Base-by-base conservation (phyloP, 2,797 vertebrate genomes). In the Hemibagrus guttatus region DNA sequence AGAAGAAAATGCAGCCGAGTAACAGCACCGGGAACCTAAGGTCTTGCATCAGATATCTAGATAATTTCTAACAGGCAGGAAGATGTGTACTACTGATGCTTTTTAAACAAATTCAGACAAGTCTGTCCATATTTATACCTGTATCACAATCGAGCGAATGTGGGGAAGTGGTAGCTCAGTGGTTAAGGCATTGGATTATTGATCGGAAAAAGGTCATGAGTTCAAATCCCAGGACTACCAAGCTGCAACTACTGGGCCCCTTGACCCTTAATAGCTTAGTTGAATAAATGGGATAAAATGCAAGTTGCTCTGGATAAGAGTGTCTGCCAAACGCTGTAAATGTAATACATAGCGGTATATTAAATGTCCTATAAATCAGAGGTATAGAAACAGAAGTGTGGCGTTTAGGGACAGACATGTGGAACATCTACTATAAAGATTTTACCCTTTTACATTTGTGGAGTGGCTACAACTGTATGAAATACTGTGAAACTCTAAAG, bases 11-110 rank as follows among this genome's bases (percentile, higher is more conserved):
- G 84, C 86, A 89, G 56, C 4, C 31, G 0, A 95, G 93, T 74
- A 93, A 86, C 87, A 95, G 94, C 88, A 88, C 93, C 31, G 95
- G 94, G 81, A 94, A 84, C 46, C 81, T 95, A 1, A 35, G 84
- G 94, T 95, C 17, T 35, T 75, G 26, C 72, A n/a, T 1, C 26
- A n/a, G 16, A 5, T 46, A 39, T 46, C 1, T 9, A 39, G 19
- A 71, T 11, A 26, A 21, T 12, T 6, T 14, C 39, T 11, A 21
- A 69, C 39, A 16, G 6, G 21, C 69, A 14, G 21, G 69, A 72
- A 72, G 19, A 71, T 12, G 39, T 52, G 11, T 16, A n/a, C 23
- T n/a, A 16, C 42, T 46, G 46, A 14, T n/a, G n/a, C 11, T 49
- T 6, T 72, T n/a, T 46, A 16, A 46, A 49, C 42, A 6, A 52